phyloP scores from a whole-genome alignment of 2,113 vertebrate species.

The Mormyrus lacerda region DNA sequence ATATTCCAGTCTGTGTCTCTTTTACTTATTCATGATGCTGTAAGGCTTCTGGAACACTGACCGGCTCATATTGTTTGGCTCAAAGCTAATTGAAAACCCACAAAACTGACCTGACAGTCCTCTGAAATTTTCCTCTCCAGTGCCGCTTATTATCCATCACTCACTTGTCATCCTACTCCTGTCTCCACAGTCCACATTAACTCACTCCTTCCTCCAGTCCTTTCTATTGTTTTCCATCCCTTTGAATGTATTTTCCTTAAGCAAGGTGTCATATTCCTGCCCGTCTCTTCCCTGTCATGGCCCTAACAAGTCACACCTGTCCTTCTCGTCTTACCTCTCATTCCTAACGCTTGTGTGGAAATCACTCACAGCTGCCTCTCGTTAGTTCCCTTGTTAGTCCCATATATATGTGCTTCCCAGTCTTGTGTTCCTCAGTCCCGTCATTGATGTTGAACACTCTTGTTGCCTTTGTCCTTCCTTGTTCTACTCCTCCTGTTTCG shows the following conservation, averaged over 20 bases:
- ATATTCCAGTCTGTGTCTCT: not conserved
- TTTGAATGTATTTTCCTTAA: not conserved
- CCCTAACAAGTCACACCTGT: not conserved
- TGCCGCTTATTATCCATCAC: not conserved
- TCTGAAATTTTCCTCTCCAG: not conserved
- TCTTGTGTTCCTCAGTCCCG: not conserved
- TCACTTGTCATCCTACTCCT: slow-evolving; percentile 1
- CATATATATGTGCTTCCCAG: not conserved
- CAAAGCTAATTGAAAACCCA: not conserved
- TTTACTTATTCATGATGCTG: not conserved
- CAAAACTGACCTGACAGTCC: slow-evolving; percentile 2
- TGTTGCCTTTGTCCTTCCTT: not conserved
- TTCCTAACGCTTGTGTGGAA: not conserved
- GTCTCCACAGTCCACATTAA: not conserved
- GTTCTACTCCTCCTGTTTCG: not conserved
- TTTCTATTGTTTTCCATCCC: not conserved
- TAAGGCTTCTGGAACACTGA: not conserved
- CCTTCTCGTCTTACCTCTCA: not conserved
- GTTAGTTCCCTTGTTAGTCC: not conserved
- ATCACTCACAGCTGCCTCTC: not conserved
- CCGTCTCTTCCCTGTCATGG: not conserved
- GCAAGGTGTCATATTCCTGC: not conserved
- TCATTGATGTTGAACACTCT: not conserved
- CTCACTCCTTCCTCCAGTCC: not conserved
- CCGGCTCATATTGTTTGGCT: not conserved